A percentile compares a stretch with the other conserved stretches of the same genome.
Conservation (phyloP, 2,888 invertebrate species). For the Priocnemis perturbator region DNA sequence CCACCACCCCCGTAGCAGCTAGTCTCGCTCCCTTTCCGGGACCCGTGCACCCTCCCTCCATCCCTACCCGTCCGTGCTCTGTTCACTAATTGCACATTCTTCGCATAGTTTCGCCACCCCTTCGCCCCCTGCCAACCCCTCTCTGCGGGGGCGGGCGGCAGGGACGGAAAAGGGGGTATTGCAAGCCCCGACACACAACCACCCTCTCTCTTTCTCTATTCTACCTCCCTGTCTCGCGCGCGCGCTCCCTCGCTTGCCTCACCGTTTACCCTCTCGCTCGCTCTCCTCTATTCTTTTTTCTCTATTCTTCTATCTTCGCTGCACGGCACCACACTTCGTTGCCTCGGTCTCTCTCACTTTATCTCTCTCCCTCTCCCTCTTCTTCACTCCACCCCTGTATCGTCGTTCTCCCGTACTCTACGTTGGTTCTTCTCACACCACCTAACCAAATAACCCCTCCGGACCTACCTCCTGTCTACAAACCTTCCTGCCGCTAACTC, state of each 20-base stretch:
- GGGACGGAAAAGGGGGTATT: slow-evolving; percentile 43
- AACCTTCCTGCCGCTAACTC: slow-evolving; percentile 49
- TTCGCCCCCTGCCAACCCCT: slow-evolving; percentile 44
- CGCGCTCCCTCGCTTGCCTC: slow-evolving; percentile 20
- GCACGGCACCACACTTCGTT: slow-evolving; percentile 37
- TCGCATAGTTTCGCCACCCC: slow-evolving; percentile 92
- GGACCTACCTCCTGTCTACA: slow-evolving; percentile 17
- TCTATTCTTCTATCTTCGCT: slow-evolving; percentile 48
- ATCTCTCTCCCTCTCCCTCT: slow-evolving; percentile 15
- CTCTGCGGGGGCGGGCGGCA: background rate
- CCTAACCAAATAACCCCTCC: slow-evolving; percentile 20
- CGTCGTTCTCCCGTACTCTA: slow-evolving; percentile 29
- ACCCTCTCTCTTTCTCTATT: slow-evolving; percentile 35
- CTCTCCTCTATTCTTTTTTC: slow-evolving; percentile 26
- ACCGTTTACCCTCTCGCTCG: background rate
- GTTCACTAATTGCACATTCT: slow-evolving; percentile 98
- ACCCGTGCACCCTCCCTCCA: slow-evolving; percentile 77
- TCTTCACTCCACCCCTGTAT: slow-evolving; percentile 11
- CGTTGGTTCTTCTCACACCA: slow-evolving; percentile 34
- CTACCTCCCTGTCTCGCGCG: slow-evolving; percentile 29
- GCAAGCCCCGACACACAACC: slow-evolving; percentile 56
- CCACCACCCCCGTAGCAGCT: slow-evolving; percentile 39
- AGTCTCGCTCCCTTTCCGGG: slow-evolving; percentile 76
- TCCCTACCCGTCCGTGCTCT: slow-evolving; percentile 77
- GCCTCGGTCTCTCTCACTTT: slow-evolving; percentile 25